A percentile compares a stretch with the other conserved stretches of the same genome.
phyloP scores from a whole-genome alignment of 1,140 invertebrate species.

The Agrypnia vestita region DNA sequence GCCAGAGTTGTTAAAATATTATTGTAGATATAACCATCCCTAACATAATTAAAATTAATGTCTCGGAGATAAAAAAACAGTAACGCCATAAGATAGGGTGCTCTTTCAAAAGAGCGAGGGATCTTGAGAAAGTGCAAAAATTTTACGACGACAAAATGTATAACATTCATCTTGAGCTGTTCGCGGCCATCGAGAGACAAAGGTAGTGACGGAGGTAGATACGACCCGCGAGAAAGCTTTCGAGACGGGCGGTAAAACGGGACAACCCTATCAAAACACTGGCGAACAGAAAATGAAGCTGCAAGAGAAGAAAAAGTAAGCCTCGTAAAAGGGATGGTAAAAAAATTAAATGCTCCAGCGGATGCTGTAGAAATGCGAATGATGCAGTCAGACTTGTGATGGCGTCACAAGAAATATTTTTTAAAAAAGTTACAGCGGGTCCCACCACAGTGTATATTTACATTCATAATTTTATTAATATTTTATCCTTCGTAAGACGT shows the following conservation, averaged over 20 bases:
- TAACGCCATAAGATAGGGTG: neutral
- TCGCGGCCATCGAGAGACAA: neutral
- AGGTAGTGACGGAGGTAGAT: neutral
- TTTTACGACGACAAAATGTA: neutral
- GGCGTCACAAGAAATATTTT: neutral
- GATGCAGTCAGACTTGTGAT: constrained; percentile 2
- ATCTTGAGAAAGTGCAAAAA: neutral
- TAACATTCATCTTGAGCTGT: neutral
- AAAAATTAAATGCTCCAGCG: constrained; percentile 1
- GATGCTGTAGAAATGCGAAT: neutral
- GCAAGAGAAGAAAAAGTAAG: neutral
- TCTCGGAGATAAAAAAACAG: neutral
- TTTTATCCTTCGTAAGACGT: too few species aligned
- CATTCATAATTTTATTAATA: too few species aligned
- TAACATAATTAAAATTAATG: neutral
- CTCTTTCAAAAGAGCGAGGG: neutral
- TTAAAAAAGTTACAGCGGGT: too few species aligned
- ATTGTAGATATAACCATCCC: neutral
- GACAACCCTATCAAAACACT: constrained; percentile 5
- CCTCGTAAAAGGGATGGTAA: constrained; percentile 12
- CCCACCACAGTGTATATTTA: too few species aligned
- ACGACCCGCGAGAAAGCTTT: constrained; percentile 5
- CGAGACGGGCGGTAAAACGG: neutral
- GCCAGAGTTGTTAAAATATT: too few species aligned
- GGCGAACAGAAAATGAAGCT: constrained; percentile 12